Evolutionary conservation across 2,888 invertebrate species (phyloP).

Genomic region (Diarsia brunnea): DNA sequence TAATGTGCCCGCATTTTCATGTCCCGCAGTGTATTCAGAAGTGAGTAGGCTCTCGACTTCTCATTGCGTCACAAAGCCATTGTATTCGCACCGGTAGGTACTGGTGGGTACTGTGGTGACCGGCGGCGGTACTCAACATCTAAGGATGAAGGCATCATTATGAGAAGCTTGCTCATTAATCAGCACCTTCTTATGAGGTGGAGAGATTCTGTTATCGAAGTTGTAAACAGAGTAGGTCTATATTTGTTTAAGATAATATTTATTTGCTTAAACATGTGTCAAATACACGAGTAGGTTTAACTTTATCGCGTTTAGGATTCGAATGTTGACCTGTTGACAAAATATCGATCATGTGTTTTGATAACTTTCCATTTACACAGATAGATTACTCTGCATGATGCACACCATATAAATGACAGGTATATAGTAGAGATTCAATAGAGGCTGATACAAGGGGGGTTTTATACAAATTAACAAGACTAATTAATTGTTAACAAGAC

Average conservation of each 20-base stretch:
- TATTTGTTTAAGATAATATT: neutral
- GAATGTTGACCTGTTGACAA: neutral
- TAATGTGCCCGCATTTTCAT: neutral
- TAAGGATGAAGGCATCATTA: constrained; percentile 19
- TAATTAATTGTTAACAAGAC: neutral
- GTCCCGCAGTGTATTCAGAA: constrained; percentile 6
- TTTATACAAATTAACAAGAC: neutral
- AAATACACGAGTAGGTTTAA: neutral
- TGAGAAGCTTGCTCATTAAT: constrained; percentile 43
- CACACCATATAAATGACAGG: neutral
- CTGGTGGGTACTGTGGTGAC: neutral
- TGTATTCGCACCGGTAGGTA: constrained; percentile 7
- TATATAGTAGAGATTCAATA: neutral
- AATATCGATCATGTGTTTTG: neutral
- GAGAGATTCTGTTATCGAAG: neutral
- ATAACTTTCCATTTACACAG: neutral
- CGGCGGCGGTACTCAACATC: constrained; percentile 14
- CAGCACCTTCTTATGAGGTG: constrained; percentile 14
- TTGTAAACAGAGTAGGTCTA: neutral
- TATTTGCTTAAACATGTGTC: too few species aligned
- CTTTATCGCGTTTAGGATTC: too few species aligned
- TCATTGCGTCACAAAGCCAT: constrained; percentile 40
- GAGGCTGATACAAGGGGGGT: neutral
- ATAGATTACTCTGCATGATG: neutral
- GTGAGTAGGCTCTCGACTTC: constrained; percentile 14